Evolutionary conservation across 2,888 invertebrate species (phyloP), one percentile per base, ranked within the genome.

Genomic region (Cerastis rubricosa): DNA sequence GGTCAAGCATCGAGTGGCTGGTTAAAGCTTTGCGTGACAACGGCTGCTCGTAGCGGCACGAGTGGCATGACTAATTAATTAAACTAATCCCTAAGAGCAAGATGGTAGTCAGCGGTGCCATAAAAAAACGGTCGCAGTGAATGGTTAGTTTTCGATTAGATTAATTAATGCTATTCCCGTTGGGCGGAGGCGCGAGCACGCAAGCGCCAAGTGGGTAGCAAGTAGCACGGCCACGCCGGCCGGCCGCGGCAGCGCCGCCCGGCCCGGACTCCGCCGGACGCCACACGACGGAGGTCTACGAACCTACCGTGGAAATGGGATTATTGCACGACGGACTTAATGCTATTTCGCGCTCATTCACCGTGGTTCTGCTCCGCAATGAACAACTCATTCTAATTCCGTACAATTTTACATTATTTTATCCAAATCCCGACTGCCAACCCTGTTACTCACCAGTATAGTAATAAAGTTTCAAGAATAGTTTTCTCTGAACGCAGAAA

Each of bases 271-370:
- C 45, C 85, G 81, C 75, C 74, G 77, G 84, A 84, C 83, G 76
- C 64, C 73, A 69, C 75, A 67, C 82, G 88, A 43, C 89, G 89
- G 93, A 90, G 94, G 94, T 95, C 94, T 95, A 90, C 93, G 94
- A 95, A 95, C 95, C 93, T 84, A 93, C 94, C 95, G 94, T 95
- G 94, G 94, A 95, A 95, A 95, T 95, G 93, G 93, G 94, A 95
- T 95, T 95, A 95, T 93, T 94, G 93, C 94, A 91, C 94, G 94
- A 93, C 91, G 92, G 90, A 91, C 92, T 91, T 92, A 92, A 93
- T 91, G 92, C 91, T 91, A 92, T 94, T 95, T 94, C 91, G 93
- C 92, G 92, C 94, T 94, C 90, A 90, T 91, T 93, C 90, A 74
- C 61, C 83, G 70, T 71, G 57, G 12, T 68, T 70, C 61, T 91